Conservation (phyloP, 2,113 vertebrate species). For the Henicopernis longicauda region DNA sequence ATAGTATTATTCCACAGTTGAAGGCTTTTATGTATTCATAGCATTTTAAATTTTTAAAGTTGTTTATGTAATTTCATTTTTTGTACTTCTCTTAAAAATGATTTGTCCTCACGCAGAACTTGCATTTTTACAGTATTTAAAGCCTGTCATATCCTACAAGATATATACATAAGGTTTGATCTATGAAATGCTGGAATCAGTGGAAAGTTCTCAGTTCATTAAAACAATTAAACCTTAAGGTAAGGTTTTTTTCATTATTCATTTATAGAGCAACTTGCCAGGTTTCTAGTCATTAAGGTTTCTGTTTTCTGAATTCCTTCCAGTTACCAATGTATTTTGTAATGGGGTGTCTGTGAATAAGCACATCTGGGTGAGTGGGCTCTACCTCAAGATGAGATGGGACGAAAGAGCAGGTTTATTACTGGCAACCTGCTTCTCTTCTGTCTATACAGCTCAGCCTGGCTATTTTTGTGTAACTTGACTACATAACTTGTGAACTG, state of each 20-base stretch:
- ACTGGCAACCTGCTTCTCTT: background rate
- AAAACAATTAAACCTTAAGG: background rate
- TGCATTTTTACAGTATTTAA: background rate
- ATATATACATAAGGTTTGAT: background rate
- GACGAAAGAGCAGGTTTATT: background rate
- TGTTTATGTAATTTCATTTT: background rate
- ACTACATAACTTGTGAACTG: background rate
- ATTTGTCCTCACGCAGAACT: background rate
- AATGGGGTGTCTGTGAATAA: background rate
- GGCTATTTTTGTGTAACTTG: background rate
- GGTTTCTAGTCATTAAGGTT: background rate
- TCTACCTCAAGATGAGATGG: background rate
- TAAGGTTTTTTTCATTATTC: background rate
- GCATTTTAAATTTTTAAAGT: background rate
- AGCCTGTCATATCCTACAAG: background rate
- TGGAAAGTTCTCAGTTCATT: background rate
- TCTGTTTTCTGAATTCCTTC: background rate
- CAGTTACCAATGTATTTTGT: background rate
- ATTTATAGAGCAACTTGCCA: background rate
- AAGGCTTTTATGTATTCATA: background rate
- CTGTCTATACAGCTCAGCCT: background rate
- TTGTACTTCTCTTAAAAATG: background rate
- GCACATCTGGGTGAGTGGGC: background rate
- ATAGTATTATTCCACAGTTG: background rate
- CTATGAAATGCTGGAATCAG: background rate